Evolutionary conservation across 1,140 invertebrate species (phyloP).

Genomic region (Drosophila truncata): DNA sequence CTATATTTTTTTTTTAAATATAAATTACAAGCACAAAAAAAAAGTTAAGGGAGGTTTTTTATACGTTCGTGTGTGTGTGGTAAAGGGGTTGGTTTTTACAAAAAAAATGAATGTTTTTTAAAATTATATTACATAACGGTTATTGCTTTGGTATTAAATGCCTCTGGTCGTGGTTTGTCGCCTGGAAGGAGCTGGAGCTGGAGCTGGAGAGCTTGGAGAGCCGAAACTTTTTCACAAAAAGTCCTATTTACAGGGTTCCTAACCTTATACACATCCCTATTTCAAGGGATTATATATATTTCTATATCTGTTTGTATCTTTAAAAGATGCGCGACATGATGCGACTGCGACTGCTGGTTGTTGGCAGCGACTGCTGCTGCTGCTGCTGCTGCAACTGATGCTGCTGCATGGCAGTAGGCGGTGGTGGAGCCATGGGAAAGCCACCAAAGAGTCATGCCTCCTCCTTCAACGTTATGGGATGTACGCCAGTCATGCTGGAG

Average conservation of each 20-base stretch:
- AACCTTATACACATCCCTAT: neutral
- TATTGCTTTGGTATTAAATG: slow-evolving; percentile 84
- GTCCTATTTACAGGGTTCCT: slow-evolving; percentile 56
- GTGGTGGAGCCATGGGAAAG: slow-evolving; percentile 50
- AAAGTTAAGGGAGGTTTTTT: slow-evolving; percentile 21
- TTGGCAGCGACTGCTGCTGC: slow-evolving; percentile 38
- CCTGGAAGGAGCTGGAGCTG: slow-evolving; percentile 55
- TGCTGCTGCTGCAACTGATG: slow-evolving; percentile 14
- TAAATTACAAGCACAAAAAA: slow-evolving; percentile 60
- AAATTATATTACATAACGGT: slow-evolving; percentile 84
- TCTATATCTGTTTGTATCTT: slow-evolving; percentile 47
- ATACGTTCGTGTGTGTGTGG: slow-evolving; percentile 3
- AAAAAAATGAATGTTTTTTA: slow-evolving; percentile 62
- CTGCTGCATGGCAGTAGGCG: neutral
- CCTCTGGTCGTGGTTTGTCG: slow-evolving; percentile 76
- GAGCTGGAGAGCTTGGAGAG: too few relatives aligned
- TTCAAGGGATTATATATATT: neutral
- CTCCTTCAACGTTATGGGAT: slow-evolving; percentile 80
- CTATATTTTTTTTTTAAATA: slow-evolving; percentile 21
- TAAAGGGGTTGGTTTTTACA: slow-evolving; percentile 3
- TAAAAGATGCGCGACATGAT: slow-evolving; percentile 85
- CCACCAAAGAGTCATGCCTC: slow-evolving; percentile 84
- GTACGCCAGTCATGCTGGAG: slow-evolving; percentile 70
- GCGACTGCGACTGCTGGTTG: slow-evolving; percentile 72
- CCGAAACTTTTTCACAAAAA: slow-evolving; percentile 47